Percentiles rank a stretch among this genome's conserved stretches.
Evolutionary conservation across 2,888 invertebrate genomes (phyloP).

Genomic region (Pandemis heparana): DNA sequence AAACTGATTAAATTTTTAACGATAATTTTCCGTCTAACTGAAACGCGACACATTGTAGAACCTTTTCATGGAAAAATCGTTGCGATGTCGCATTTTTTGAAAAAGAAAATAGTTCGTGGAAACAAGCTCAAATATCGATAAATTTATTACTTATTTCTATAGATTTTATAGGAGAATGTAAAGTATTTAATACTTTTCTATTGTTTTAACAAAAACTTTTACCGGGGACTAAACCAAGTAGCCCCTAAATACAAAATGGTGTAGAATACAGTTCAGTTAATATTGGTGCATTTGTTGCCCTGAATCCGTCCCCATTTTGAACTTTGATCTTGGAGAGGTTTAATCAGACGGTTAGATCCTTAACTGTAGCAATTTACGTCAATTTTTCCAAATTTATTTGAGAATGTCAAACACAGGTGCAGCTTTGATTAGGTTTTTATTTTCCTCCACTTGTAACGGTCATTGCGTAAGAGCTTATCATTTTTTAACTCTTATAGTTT

Average conservation of each 20-base stretch:
- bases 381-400: slow-evolving; percentile 60
- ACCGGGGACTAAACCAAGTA: too few species aligned
- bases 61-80: too few species aligned
- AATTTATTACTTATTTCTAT: too few species aligned
- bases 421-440: background rate
- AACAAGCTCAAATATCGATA: too few species aligned
- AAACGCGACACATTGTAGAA: too few species aligned
- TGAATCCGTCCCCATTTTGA: slow-evolving; percentile 58
- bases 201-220: too few species aligned
- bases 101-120: too few species aligned
- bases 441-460: background rate
- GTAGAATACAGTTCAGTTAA: background rate
- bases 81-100: too few species aligned
- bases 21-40: too few species aligned
- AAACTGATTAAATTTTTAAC: background rate
- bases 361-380: slow-evolving; percentile 53
- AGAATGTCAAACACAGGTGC: slow-evolving; percentile 70
- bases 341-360: slow-evolving; percentile 59
- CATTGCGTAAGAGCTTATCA: background rate
- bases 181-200: too few species aligned
- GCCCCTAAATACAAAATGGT: background rate
- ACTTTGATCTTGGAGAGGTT: slow-evolving; percentile 59
- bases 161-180: too few species aligned
- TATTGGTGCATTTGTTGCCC: background rate
- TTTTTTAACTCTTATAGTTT: background rate